Conservation (phyloP, 1,140 invertebrate genomes). For the Drosophila bifasciata region DNA sequence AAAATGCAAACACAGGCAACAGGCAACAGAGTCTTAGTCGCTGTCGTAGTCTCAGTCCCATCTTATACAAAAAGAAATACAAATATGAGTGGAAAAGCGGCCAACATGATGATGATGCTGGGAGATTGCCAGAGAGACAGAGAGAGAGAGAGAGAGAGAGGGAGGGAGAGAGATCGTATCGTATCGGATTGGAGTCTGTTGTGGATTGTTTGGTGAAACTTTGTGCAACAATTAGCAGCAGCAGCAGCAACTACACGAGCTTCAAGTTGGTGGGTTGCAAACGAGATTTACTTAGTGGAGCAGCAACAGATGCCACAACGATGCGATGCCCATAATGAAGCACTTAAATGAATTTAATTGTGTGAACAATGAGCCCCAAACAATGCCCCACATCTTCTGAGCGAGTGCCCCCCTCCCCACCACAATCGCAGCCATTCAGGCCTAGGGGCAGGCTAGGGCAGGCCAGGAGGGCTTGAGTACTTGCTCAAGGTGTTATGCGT, state of each 20-base stretch:
- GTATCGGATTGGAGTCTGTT: conserved; percentile 32
- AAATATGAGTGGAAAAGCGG: conserved; percentile 57
- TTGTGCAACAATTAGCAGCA: conserved; percentile 53
- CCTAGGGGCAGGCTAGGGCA: no score
- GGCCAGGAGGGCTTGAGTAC: not conserved
- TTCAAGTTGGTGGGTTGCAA: conserved; percentile 34
- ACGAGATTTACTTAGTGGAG: conserved; percentile 79
- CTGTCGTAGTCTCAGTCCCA: no score
- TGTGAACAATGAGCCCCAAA: conserved; percentile 61
- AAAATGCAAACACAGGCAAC: conserved; percentile 68
- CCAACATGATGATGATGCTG: conserved; percentile 33
- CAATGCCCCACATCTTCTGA: conserved; percentile 31
- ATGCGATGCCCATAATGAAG: conserved; percentile 79
- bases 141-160: no score
- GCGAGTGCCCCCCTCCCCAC: no score
- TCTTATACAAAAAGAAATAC: no score
- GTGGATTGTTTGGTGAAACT: conserved; percentile 53
- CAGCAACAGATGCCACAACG: conserved; percentile 55
- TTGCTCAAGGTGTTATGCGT: no score
- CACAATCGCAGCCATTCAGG: conserved; percentile 56
- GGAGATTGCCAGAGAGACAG: no score
- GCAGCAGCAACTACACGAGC: conserved; percentile 1
- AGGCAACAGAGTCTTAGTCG: no score
- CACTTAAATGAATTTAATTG: conserved; percentile 83
- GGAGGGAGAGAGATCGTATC: conserved; percentile 1